These are phyloP conservation scores for Danaus plexippus DNA, from an alignment of 1,140 invertebrate species.

Conservation along the genomic window DNA sequence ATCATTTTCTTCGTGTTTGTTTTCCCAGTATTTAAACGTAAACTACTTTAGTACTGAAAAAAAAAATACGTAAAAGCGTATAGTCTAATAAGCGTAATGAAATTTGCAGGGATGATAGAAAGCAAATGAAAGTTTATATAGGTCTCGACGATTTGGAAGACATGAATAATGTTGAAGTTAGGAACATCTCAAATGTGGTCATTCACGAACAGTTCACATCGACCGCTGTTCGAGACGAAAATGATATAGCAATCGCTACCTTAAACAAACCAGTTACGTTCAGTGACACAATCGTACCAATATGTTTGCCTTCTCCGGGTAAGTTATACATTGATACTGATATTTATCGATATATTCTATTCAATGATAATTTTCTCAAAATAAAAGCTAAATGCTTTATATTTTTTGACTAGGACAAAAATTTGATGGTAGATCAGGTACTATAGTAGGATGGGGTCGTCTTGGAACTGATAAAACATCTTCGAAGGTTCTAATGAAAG, in stretches of 20 bases:
- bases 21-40: too few relatives aligned
- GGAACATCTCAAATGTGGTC: conserved; percentile 42
- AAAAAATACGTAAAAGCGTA: too few relatives aligned
- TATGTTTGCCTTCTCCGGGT: conserved; percentile 73
- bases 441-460: conserved; percentile 78
- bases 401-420: conserved; percentile 40
- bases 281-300: conserved; percentile 61
- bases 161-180: conserved; percentile 39
- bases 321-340: conserved; percentile 15
- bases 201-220: conserved; percentile 68
- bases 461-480: conserved; percentile 60
- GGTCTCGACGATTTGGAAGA: conserved; percentile 64
- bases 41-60: too few relatives aligned
- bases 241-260: conserved; percentile 75
- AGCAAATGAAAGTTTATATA: conserved; percentile 56
- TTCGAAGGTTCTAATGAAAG: conserved; percentile 71
- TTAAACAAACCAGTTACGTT: conserved; percentile 63
- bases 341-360: neutral
- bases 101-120: conserved; percentile 50
- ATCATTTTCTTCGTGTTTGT: too few relatives aligned
- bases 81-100: neutral
- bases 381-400: conserved; percentile 1
- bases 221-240: conserved; percentile 65
- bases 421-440: conserved; percentile 66
- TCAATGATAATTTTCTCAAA: neutral